Percentiles rank a stretch among this genome's conserved stretches.
phyloP scores from a whole-genome alignment of 1,140 invertebrate genomes.

The Drosophila nigromelanica region DNA sequence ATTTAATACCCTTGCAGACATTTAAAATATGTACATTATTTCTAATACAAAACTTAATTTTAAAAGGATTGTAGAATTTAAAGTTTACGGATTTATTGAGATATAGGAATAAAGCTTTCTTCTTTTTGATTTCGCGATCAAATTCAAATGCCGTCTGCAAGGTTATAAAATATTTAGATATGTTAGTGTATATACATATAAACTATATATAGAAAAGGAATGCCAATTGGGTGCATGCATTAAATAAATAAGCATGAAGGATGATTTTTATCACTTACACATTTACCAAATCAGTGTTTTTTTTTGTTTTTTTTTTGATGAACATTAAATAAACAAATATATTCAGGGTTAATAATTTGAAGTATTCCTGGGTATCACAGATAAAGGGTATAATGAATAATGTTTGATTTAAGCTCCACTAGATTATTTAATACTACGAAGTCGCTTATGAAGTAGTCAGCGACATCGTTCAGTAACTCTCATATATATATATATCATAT shows the following conservation, averaged over 20 bases:
- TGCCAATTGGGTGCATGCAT: constrained; percentile 30
- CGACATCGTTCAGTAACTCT: too few relatives aligned
- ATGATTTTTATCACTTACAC: constrained; percentile 49
- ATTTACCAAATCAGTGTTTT: constrained; percentile 32
- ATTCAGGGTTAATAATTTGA: constrained; percentile 27
- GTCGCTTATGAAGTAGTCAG: neutral
- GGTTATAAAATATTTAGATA: constrained; percentile 3
- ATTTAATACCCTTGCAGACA: neutral
- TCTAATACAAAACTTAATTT: too few relatives aligned
- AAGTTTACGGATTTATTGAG: too few relatives aligned
- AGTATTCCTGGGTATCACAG: constrained; percentile 1
- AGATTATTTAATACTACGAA: neutral
- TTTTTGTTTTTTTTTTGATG: constrained; percentile 10
- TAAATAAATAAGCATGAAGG: constrained; percentile 9
- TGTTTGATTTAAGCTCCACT: neutral
- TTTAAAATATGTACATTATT: too few relatives aligned
- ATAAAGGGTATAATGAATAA: neutral
- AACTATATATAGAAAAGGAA: constrained; percentile 12
- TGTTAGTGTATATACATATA: constrained; percentile 48
- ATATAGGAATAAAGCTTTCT: too few relatives aligned
- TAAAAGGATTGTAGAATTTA: too few relatives aligned
- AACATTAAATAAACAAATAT: constrained; percentile 34
- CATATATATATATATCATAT: too few relatives aligned
- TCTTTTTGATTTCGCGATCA: too few relatives aligned
- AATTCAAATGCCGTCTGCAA: too few relatives aligned